A percentile compares a stretch with the other conserved stretches of the same genome.
Conservation (phyloP, 2,888 invertebrate species). For the Plebejus anna region DNA sequence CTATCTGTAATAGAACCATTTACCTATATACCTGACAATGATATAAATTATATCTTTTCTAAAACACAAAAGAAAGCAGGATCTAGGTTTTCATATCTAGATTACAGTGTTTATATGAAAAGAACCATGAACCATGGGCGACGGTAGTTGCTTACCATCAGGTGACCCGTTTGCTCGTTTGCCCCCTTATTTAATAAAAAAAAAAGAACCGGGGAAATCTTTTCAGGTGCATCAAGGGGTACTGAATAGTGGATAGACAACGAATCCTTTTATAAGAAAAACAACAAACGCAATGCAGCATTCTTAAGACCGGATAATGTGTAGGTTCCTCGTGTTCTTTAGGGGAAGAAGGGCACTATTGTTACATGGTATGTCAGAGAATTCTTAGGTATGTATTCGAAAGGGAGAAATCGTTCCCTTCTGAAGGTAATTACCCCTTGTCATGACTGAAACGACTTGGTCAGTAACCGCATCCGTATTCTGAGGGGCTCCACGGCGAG, state of each 20-base stretch:
- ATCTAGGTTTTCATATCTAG: neutral
- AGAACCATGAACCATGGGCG: too few relatives aligned
- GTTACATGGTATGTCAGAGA: neutral
- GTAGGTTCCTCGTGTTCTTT: neutral
- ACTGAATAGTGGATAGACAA: neutral
- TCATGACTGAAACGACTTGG: neutral
- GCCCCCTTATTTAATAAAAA: too few relatives aligned
- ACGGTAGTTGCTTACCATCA: too few relatives aligned
- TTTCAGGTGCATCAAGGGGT: neutral
- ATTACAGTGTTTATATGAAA: conserved; percentile 7
- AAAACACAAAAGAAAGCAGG: conserved; percentile 4
- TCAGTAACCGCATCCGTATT: neutral
- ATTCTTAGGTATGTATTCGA: neutral
- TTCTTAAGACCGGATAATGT: conserved; percentile 14
- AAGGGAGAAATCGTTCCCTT: neutral
- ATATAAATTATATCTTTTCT: neutral
- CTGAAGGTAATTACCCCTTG: neutral
- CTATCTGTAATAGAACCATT: neutral
- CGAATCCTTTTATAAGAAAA: neutral
- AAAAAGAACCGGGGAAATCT: neutral
- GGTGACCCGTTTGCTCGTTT: too few relatives aligned
- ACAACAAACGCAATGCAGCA: neutral
- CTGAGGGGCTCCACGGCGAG: neutral
- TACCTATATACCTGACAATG: neutral
- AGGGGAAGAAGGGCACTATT: neutral